Conservation (phyloP, 2,888 invertebrate species). For the Hololepta plana region DNA sequence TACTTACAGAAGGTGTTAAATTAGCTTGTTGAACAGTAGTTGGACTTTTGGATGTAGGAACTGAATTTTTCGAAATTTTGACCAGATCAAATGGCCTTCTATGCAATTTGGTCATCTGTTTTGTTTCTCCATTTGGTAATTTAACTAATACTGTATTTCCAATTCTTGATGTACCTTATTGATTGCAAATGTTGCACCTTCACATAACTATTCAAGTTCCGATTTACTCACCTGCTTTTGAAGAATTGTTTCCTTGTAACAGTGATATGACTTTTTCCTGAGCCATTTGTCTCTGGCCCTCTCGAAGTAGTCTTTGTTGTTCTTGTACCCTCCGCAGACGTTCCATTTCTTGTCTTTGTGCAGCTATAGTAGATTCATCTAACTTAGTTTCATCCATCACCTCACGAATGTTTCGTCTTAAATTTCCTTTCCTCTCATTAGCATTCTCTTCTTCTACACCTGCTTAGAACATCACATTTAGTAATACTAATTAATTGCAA, state of each 20-base stretch:
- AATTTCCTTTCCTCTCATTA: constrained; percentile 29
- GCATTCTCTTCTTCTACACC: constrained; percentile 8
- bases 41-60: constrained; percentile 9
- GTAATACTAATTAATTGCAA: no score
- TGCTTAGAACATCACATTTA: no score
- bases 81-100: constrained; percentile 25
- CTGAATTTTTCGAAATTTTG: constrained; percentile 19
- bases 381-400: constrained; percentile 87
- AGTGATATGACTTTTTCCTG: constrained; percentile 54
- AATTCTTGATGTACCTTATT: constrained; percentile 16
- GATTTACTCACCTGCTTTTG: constrained; percentile 18
- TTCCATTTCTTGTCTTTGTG: constrained; percentile 86
- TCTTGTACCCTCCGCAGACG: constrained; percentile 68
- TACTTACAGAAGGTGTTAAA: constrained; percentile 31
- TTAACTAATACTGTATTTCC: constrained; percentile 28
- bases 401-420: constrained; percentile 76
- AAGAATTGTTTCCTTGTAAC: constrained; percentile 42
- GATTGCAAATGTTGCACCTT: constrained; percentile 5
- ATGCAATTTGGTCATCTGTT: constrained; percentile 25
- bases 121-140: constrained; percentile 27
- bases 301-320: constrained; percentile 65
- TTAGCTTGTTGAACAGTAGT: constrained; percentile 13
- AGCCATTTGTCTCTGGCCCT: constrained; percentile 64
- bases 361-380: constrained; percentile 80
- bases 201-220: background rate